Evolutionary conservation across 2,113 vertebrate genomes (phyloP), one percentile per base, ranked within the genome.

Genomic region (Tychaedon coryphoeus): DNA sequence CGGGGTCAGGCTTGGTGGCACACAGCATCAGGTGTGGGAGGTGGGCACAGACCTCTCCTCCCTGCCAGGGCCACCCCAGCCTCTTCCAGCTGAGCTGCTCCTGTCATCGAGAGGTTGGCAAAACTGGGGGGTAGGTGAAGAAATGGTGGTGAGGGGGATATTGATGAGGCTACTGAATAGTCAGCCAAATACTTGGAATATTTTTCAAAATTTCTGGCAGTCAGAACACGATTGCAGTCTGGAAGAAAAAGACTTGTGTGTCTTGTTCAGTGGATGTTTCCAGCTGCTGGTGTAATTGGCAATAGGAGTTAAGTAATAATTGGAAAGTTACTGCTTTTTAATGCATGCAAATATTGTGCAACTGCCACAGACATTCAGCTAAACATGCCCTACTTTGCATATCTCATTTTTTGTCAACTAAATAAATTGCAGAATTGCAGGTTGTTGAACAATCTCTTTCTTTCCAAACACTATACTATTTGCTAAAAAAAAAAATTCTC

Each of bases 181-280:
- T 85, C 88, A 94, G 95, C 80, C 84, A 94, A 94, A 95, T 85
- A 54, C 16, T 67, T 86, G 71, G 82, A 89, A 95, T 92, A 64
- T 73, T 95, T 95, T 89, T 40, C 42, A 24, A 70, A 64, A 61
- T 42, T 89, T 56, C 82, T 92, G 69, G 82, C 85, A 57, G 50
- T 42, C 14, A 5, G 25, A 22, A 16, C 6, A 66, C 45, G 73
- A 36, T 84, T 72, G n/a, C 60, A 38, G n/a, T 38, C 69, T 40
- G 8, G 13, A 88, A 57, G 57, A 42, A 57, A 38, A 71, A 50
- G 64, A 31, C 28, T 23, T 36, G 24, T n/a, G 56, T 65, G 24
- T 42, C 26, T 83, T 64, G 24, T 51, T 91, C 38, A 57, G 33
- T 47, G 65, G 60, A 43, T 74, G 45, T 58, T 73, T 88, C 34